Conservation (phyloP, 2,113 vertebrate genomes). For the Strix aluco region DNA sequence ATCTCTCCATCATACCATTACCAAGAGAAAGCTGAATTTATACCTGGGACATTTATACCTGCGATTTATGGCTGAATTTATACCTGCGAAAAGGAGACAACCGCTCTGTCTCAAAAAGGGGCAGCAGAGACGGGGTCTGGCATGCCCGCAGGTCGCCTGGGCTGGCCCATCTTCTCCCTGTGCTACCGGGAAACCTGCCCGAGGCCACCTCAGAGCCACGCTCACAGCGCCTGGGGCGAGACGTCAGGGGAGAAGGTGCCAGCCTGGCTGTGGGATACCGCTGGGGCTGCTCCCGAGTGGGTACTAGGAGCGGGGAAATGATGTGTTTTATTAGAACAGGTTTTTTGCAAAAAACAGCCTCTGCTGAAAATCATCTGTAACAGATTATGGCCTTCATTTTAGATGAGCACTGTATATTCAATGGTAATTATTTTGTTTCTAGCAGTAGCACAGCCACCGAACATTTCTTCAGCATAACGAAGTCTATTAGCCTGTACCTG, state of each 20-base stretch:
- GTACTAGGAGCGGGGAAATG: background rate
- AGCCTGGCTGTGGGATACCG: rapidly evolving
- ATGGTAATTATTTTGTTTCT: background rate
- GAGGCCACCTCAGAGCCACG: background rate
- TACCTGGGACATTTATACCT: background rate
- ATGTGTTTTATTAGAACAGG: background rate
- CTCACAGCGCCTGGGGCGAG: background rate
- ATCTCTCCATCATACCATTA: rapidly evolving
- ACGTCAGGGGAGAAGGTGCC: background rate
- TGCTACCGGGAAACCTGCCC: rapidly evolving
- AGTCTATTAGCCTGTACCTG: background rate
- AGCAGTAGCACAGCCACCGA: background rate
- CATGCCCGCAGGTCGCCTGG: rapidly evolving
- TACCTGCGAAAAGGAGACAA: background rate
- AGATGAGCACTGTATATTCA: background rate
- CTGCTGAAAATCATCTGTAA: background rate
- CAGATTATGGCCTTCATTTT: background rate
- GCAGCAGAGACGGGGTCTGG: background rate
- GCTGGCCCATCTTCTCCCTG: background rate
- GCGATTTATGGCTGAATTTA: background rate
- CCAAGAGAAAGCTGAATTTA: background rate
- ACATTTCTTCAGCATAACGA: background rate
- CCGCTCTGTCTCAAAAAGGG: rapidly evolving
- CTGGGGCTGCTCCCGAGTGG: rapidly evolving
- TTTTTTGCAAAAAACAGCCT: background rate